Percentiles rank a stretch among this genome's conserved stretches.
phyloP scores from a whole-genome alignment of 2,797 vertebrate species.

The Serranus cabrilla region DNA sequence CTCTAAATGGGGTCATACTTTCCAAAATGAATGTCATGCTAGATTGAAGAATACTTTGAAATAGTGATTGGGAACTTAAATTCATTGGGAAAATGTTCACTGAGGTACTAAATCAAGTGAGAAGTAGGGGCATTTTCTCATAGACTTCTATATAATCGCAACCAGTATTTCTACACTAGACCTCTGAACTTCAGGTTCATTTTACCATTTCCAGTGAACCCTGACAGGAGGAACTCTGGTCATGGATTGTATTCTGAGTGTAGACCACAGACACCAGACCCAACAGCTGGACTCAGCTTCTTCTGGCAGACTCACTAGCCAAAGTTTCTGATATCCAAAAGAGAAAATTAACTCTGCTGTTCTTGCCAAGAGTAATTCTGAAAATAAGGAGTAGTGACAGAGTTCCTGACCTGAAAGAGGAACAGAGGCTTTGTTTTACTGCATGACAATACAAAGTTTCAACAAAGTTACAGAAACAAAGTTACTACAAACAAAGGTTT shows the following conservation, averaged over 20 bases:
- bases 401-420: slow-evolving; percentile 18
- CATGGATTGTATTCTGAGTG: slow-evolving; percentile 13
- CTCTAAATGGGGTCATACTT: too few species aligned
- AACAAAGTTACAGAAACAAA: background rate
- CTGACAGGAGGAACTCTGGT: slow-evolving; percentile 2
- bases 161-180: too few species aligned
- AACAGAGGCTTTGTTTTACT: background rate
- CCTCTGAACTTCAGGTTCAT: background rate
- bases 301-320: slow-evolving; percentile 15
- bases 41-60: too few species aligned
- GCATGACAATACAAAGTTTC: background rate
- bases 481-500: slow-evolving; percentile 1
- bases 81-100: too few species aligned
- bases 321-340: slow-evolving; percentile 10
- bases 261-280: slow-evolving; percentile 3
- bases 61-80: too few species aligned
- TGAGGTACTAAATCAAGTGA: too few species aligned
- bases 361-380: slow-evolving; percentile 10
- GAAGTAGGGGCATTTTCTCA: too few species aligned
- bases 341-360: slow-evolving; percentile 29
- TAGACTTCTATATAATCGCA: too few species aligned
- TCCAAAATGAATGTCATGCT: too few species aligned
- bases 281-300: slow-evolving; percentile 35
- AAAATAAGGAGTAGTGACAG: slow-evolving; percentile 17
- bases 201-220: slow-evolving; percentile 1